Evolutionary conservation across 1,140 invertebrate genomes (phyloP).

Genomic region (Bombus huntii): DNA sequence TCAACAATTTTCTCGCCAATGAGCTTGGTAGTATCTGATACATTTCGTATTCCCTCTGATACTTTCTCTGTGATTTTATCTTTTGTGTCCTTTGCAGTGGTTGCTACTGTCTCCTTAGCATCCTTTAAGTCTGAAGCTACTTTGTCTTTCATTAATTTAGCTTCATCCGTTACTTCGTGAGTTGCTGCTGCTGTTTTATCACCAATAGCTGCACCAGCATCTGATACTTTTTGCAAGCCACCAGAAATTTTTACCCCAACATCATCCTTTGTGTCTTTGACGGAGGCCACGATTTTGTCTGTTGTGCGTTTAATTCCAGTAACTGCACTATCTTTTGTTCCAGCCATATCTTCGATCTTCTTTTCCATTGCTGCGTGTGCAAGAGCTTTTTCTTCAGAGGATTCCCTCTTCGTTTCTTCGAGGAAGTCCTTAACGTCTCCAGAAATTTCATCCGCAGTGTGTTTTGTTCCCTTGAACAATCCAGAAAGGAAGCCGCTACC

Average conservation of each 20-base stretch:
- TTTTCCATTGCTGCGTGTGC: neutral
- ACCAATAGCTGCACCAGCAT: neutral
- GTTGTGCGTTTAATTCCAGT: neutral
- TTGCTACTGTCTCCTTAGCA: neutral
- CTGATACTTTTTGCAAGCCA: neutral
- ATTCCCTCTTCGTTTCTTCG: conserved; percentile 69
- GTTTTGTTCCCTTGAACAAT: conserved; percentile 67
- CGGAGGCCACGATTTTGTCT: neutral
- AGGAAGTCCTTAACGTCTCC: conserved; percentile 75
- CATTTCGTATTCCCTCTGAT: neutral
- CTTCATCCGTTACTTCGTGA: conserved; percentile 53
- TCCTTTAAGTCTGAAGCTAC: conserved; percentile 13
- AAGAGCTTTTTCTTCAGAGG: conserved; percentile 58
- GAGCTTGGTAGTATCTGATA: neutral
- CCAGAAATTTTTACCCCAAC: conserved; percentile 16
- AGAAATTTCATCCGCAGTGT: conserved; percentile 72
- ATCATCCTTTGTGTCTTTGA: conserved; percentile 11
- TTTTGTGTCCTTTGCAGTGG: conserved; percentile 21
- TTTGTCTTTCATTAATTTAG: neutral
- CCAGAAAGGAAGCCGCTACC: conserved; percentile 60
- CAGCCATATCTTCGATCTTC: neutral
- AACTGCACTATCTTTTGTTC: neutral
- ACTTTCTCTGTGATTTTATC: conserved; percentile 52
- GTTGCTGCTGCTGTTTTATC: conserved; percentile 20
- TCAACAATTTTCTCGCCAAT: neutral